Evolutionary conservation across 2,888 invertebrate species (phyloP), one percentile per base, ranked within the genome.

Genomic region (Pseudococcus viburni): DNA sequence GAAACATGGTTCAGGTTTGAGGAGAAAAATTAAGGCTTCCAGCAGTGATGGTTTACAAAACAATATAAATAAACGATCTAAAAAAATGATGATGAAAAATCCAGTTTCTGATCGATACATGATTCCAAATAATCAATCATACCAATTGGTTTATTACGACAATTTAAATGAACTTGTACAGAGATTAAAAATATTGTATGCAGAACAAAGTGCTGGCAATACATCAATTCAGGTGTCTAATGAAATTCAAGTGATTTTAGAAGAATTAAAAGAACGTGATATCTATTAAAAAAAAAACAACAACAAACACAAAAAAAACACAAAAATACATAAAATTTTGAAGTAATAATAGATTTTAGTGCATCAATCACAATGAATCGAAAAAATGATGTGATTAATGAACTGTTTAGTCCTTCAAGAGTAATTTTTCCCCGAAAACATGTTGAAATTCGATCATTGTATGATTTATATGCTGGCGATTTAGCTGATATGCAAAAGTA

Each of bases 401-500:
- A 88, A 42, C 17, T 88, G 12, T 77, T 55, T 19, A 59, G 39
- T 1, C 83, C 59, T 6, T 11, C 83, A 0, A 55, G 88, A n/a
- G 51, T 33, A 26, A 59, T 59, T 68, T 88, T 15, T 19, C 5
- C 2, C 1, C 33, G 88, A 4, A 4, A 12, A 19, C 68, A 12
- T 7, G 68, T 68, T 17, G 68, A 68, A 68, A 68, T 68, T 19
- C 11, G 26, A 68, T 68, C 68, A 11, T 12, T 68, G 5, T 68
- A 19, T 19, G 68, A 68, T 26, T 68, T 68, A 19, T 68, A 68
- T 39, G 83, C 83, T 11, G 92, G 92, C n/a, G 92, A 92, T 90
- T 90, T 92, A 5, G 91, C 91, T 22, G 91, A 91, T 89, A 91
- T 91, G 91, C 89, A 89, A 48, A 88, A 89, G 19, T 91, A 90